Base-by-base conservation (phyloP, 2,888 invertebrate species). In the Coenonympha glycerion region DNA sequence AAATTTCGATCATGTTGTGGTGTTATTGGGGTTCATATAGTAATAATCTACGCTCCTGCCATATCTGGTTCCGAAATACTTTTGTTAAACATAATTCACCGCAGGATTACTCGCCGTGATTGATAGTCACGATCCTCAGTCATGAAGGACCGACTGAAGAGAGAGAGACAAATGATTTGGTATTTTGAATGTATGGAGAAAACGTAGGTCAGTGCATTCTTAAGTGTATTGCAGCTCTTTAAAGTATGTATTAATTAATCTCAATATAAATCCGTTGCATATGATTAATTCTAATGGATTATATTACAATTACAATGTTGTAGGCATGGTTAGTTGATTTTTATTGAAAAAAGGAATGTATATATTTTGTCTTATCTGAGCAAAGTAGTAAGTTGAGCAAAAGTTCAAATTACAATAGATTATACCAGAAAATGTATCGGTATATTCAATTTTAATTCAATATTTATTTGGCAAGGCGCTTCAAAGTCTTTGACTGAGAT, bases 381-480 rank as follows among this genome's bases (percentile, higher is more conserved):
- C 80, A 79, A 65, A 56, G 22, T 5, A 40, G 36, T 13, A 46
- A 40, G 37, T 65, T 65, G 65, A 65, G 64, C 60, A 66, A 54
- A 57, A 22, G 53, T 60, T 54, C 11, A 16, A 49, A 47, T 22
- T 15, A 37, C 15, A 13, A 39, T 24, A 53, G 41, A 47, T 31
- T 42, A 54, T 39, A 47, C 48, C 49, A 34, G 47, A 51, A 37
- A 44, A 50, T 40, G n/a, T n/a, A n/a, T n/a, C n/a, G n/a, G 6
- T 42, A 56, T 50, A 37, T 47, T 45, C 52, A 48, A 31, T 42
- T 45, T 45, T 18, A 42, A 22, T 13, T 26, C 47, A 55, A 52
- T 56, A 53, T 59, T 52, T 79, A 79, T 85, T 85, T 85, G 86
- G 85, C 85, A 86, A 85, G 85, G 75, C 70, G 73, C 71, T 72